Conservation (phyloP, 2,797 vertebrate genomes). For the Chaetodon trifasciatus region DNA sequence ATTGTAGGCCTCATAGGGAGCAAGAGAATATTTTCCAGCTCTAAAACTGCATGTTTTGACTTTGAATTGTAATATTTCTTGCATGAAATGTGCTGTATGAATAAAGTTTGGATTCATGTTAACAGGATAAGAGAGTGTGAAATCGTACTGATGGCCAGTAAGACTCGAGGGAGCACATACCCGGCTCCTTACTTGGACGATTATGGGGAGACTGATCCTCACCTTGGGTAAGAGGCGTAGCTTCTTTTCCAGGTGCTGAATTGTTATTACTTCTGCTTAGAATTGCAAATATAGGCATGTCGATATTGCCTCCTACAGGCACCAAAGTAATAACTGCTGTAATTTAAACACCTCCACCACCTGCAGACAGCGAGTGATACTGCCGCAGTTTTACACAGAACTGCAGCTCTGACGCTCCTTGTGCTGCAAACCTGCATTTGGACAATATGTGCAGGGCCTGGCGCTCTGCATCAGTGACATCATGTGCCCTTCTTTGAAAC, state of each 20-base stretch:
- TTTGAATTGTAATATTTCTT: not conserved
- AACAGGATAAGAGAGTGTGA: slow-evolving; percentile 95
- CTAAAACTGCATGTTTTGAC: not conserved
- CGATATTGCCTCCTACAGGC: not conserved
- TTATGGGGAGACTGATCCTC: slow-evolving; percentile 99
- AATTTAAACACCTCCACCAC: not conserved
- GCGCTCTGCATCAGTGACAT: not conserved
- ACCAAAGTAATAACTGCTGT: not conserved
- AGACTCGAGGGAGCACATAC: slow-evolving; percentile 94
- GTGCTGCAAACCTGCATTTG: not conserved
- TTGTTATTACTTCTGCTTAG: not conserved
- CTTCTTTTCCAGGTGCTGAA: not conserved
- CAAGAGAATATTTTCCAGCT: not conserved
- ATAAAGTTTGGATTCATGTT: not conserved
- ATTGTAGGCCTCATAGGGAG: not conserved
- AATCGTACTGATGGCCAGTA: slow-evolving; percentile 95
- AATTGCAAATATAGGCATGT: slow-evolving; percentile 6
- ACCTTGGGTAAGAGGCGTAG: slow-evolving; percentile 88
- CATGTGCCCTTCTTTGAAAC: not conserved
- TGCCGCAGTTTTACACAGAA: not conserved
- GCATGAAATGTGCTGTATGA: not conserved
- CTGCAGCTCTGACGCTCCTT: not conserved
- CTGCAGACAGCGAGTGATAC: not conserved
- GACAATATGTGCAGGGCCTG: not conserved
- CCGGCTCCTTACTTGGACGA: slow-evolving; percentile 97